These are phyloP conservation scores for Epizoanthus fatuus DNA, from an alignment of 92 coral and sea anemone species.

Conservation along the genomic window DNA sequence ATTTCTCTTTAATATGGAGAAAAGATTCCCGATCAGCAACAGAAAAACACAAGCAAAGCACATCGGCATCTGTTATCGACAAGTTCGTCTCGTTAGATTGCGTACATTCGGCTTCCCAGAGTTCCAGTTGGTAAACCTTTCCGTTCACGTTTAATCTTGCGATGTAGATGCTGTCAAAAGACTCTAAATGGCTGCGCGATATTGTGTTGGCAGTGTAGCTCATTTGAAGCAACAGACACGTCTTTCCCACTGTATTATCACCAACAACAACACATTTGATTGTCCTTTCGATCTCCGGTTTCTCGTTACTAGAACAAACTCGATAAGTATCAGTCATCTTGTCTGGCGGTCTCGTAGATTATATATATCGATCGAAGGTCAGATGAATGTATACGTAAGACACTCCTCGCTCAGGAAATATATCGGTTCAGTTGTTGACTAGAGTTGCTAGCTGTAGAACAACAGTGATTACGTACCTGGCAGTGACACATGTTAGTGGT, in stretches of 20 bases:
- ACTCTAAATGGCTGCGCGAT: conserved; percentile 82
- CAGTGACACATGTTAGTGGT: neutral
- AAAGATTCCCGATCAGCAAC: conserved; percentile 84
- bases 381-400: neutral
- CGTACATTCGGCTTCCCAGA: conserved; percentile 81
- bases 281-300: conserved; percentile 73
- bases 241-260: conserved; percentile 81
- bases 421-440: neutral
- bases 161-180: conserved; percentile 77
- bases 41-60: conserved; percentile 84
- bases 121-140: conserved; percentile 82
- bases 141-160: conserved; percentile 90
- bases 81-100: conserved; percentile 52
- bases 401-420: neutral
- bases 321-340: conserved; percentile 84
- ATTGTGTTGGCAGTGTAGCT: conserved; percentile 90
- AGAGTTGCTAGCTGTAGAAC: too few relatives aligned
- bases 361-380: neutral
- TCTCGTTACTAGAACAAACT: conserved; percentile 80
- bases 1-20: conserved; percentile 74
- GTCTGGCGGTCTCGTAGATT: too few relatives aligned
- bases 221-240: conserved; percentile 88
- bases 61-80: conserved; percentile 75
- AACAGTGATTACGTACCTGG: neutral
- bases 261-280: conserved; percentile 86